Evolutionary conservation across 2,797 vertebrate species (phyloP).

Genomic region (Cryptoblepharus egeriae): DNA sequence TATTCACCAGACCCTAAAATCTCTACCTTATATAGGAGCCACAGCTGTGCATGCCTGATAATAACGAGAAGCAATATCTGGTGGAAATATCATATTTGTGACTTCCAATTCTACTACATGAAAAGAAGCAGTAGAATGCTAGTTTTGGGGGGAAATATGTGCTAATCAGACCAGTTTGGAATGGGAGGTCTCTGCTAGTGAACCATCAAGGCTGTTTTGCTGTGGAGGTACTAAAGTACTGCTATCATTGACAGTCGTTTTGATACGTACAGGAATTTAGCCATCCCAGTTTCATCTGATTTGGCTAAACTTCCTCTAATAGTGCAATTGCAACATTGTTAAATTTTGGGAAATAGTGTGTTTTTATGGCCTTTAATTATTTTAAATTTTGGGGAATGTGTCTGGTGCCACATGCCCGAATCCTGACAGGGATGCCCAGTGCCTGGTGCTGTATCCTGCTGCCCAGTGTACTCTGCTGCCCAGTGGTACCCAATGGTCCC

Average conservation of each 20-base stretch:
- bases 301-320: slow-evolving; percentile 19
- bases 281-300: slow-evolving; percentile 52
- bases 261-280: slow-evolving; percentile 29
- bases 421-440: too few relatives aligned
- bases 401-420: too few relatives aligned
- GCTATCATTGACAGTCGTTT: slow-evolving; percentile 36
- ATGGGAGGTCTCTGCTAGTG: slow-evolving; percentile 41
- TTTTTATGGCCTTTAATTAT: not conserved
- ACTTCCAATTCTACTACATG: slow-evolving; percentile 55
- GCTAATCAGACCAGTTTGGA: slow-evolving; percentile 63
- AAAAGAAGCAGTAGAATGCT: slow-evolving; percentile 48
- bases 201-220: slow-evolving; percentile 53
- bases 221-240: slow-evolving; percentile 37
- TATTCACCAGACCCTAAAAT: slow-evolving; percentile 19
- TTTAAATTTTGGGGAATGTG: not conserved
- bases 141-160: slow-evolving; percentile 39
- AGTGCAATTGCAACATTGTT: not conserved
- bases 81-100: slow-evolving; percentile 50
- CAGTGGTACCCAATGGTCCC: too few relatives aligned
- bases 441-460: too few relatives aligned
- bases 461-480: too few relatives aligned
- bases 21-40: slow-evolving; percentile 43
- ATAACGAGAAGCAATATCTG: slow-evolving; percentile 56
- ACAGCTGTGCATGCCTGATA: slow-evolving; percentile 53
- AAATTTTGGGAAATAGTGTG: slow-evolving; percentile 17